Base-by-base conservation (phyloP, 2,888 invertebrate species). In the Heliconius erato region DNA sequence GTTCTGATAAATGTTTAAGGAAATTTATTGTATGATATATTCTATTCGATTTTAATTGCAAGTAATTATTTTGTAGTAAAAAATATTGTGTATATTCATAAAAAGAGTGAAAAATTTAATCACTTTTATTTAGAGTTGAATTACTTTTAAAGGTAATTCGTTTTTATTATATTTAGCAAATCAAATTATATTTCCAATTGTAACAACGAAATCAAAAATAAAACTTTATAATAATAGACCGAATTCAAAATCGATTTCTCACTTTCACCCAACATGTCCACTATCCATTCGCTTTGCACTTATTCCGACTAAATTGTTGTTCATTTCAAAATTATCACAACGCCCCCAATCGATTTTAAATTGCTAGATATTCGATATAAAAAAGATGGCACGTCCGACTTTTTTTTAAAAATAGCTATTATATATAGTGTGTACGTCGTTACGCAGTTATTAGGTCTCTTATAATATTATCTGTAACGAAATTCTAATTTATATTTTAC, bases 331-430 rank as follows among this genome's bases (percentile, higher is more conserved):
- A 79, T 80, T 71, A 84, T 81, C 80, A 65, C 71, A 65, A 65
- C 72, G 85, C 67, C 84, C 84, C 82, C 65, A 86, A 86, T 85
- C 85, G 84, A 85, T 85, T 84, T 85, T 84, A 83, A 86, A 86
- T 84, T 84, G 81, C 82, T 65, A 59, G 79, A 74, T 32, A 74
- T 44, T 71, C 78, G 44, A 79, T 79, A 69, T 69, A 71, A 71
- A 80, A 80, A 76, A 68, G 28, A 54, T 54, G 40, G 80, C 19
- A 49, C 26, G 44, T 9, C 44, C 72, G 72, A 69, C 49, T 63
- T 54, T 67, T 79, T 32, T 78, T 54, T 67, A 28, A 54, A n/a
- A 82, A 78, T 49, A 54, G 7, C 69, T 54, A 54, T 49, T 23
- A 69, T 44, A n/a, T 44, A 44, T 19, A 72, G 44, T 28, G 40